Conservation (phyloP, 2,797 vertebrate genomes). For the Rhinophrynus dorsalis region DNA sequence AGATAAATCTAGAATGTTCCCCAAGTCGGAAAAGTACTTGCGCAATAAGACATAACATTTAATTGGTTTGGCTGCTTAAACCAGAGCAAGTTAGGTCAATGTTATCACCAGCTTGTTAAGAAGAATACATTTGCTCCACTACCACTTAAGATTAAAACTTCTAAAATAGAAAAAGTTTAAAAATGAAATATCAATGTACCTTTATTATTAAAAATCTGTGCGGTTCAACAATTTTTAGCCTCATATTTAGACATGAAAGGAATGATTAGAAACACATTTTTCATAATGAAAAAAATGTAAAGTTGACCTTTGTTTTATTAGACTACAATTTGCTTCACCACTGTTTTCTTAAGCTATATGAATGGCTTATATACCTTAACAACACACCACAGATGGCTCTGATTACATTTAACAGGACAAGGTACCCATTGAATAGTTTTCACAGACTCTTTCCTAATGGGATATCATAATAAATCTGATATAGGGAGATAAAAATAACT, state of each 20-base stretch:
- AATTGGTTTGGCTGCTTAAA: conserved; percentile 41
- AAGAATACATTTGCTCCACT: conserved; percentile 21
- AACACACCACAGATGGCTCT: conserved; percentile 74
- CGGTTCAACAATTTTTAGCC: conserved; percentile 43
- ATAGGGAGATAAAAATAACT: conserved; percentile 55
- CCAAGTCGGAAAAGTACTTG: conserved; percentile 19
- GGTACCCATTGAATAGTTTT: conserved; percentile 61
- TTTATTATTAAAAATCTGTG: conserved; percentile 28
- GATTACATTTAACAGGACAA: conserved; percentile 70
- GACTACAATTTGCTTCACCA: conserved; percentile 81
- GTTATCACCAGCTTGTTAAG: conserved; percentile 43
- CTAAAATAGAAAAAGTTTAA: conserved; percentile 18
- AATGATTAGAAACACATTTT: conserved; percentile 74
- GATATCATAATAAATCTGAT: conserved; percentile 66
- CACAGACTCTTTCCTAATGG: conserved; percentile 64
- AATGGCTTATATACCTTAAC: conserved; percentile 69
- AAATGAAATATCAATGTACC: conserved; percentile 15
- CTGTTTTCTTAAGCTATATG: conserved; percentile 65
- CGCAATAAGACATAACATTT: conserved; percentile 24
- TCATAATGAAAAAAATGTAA: conserved; percentile 62
- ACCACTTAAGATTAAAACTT: conserved; percentile 29
- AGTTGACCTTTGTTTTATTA: conserved; percentile 75
- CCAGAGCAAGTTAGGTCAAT: conserved; percentile 19
- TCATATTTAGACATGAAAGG: conserved; percentile 64
- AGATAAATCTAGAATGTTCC: conserved; percentile 21